Evolutionary conservation across 2,888 invertebrate genomes (phyloP), one percentile per base, ranked within the genome.

Genomic region (Strigamia transsilvanica): DNA sequence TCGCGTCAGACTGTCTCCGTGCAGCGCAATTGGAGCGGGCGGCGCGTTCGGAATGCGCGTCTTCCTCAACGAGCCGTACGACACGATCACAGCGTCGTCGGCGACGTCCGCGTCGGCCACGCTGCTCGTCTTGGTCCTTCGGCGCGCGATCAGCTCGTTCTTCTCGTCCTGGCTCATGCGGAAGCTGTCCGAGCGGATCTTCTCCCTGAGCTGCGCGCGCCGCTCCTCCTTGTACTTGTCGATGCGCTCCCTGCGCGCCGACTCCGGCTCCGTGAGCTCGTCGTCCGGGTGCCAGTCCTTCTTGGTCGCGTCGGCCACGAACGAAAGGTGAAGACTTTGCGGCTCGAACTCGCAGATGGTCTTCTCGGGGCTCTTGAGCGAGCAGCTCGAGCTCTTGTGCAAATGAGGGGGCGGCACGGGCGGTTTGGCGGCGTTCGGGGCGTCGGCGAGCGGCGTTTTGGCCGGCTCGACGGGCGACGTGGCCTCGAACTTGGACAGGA

Each of bases 221-320:
- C 96, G 89, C 86, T 96, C 96, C 87, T 96, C 95, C 88, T 96
- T 96, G 87, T 96, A 96, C 87, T 94, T 93, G 88, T 96, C 95
- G 84, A 96, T 95, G 78, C 96, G 89, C 86, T 96, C 95, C 79
- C 96, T 89, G 85, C 93, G 93, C 27, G 92, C 87, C 83, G 87
- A 13, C 66, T 66, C 66, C 9, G 27, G 23, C 32, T n/a, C n/a
- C n/a, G n/a, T n/a, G n/a, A 10, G 23, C 66, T 66, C 66, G 32
- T 27, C 15, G 7, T 3, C 5, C 23, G 61, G 23, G 7, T 21
- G 5, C 13, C 12, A 2, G 4, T 66, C 66, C 66, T 32, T 23
- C 15, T 66, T 66, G 6, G 27, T 2, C 1, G 27, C 7, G 66
- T 66, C 66, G 2, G 27, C 66, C 2, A 66, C 66, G 27, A 66